Conservation (phyloP, 2,113 vertebrate genomes). For the Aramus guarauna region DNA sequence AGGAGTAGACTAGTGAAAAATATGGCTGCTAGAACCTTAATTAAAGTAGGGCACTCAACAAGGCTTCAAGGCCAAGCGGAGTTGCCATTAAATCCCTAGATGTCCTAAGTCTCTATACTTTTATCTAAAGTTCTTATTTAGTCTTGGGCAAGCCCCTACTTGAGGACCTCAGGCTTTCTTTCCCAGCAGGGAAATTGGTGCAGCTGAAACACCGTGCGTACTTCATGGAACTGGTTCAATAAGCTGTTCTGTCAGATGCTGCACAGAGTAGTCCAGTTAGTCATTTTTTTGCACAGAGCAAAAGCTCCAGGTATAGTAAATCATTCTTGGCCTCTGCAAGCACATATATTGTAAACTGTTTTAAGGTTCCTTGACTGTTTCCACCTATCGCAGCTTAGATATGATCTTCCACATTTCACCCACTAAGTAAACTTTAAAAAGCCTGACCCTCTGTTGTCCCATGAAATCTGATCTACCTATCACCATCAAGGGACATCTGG, state of each 20-base stretch:
- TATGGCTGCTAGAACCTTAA: not conserved
- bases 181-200: not conserved
- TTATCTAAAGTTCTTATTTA: not conserved
- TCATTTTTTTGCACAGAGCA: not conserved
- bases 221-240: not conserved
- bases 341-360: slow-evolving; percentile 45
- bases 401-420: slow-evolving; percentile 51
- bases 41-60: not conserved
- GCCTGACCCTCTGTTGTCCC: slow-evolving; percentile 48
- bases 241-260: slow-evolving; percentile 49
- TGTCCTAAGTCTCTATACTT: not conserved
- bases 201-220: not conserved
- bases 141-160: not conserved
- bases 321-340: slow-evolving; percentile 32
- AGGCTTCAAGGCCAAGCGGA: not conserved
- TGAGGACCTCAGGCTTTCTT: not conserved
- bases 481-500: slow-evolving; percentile 68
- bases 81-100: not conserved
- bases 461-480: slow-evolving; percentile 63
- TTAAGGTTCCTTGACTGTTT: slow-evolving; percentile 39
- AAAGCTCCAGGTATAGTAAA: slow-evolving; percentile 42
- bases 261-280: slow-evolving; percentile 12
- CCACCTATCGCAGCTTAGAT: slow-evolving; percentile 33
- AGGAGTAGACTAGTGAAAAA: not conserved
- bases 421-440: slow-evolving; percentile 55